Base-by-base conservation (phyloP, 2,113 vertebrate genomes). In the Larimichthys polyactis region DNA sequence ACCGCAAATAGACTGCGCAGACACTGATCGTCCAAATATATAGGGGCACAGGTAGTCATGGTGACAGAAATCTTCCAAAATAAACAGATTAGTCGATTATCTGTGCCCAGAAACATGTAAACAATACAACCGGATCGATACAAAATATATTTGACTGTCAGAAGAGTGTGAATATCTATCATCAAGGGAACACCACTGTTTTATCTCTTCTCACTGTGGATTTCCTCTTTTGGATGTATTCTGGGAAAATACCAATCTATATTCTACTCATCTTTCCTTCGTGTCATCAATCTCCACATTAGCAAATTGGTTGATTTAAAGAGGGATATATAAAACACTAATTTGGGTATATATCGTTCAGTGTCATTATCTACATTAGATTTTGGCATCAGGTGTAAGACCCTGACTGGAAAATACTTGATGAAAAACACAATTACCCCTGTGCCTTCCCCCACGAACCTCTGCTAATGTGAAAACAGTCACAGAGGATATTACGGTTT, bases 101-200 rank as follows among this genome's bases (percentile, higher is more conserved):
- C 87, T 88, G 60, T 95, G 89, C 92, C 90, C 85, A 88, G 92
- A 92, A 94, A 91, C 93, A 92, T 92, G 92, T 91, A 94, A 94
- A 91, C 91, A 93, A 94, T 93, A 91, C 93, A 94, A 84, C 64
- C 17, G 12, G 81, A 91, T 95, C 94, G 89, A 95, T 95, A 81
- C 91, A 94, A 95, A 96, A 67, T 68, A 86, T 89, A 87, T 96
- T 91, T 87, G 55, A 83, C 87, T 67, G 76, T 90, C 85, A 91
- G 87, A 74, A 59, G 79, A 84, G 87, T 89, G 84, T 83, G 81
- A 93, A 80, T 82, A 78, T 32, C 77, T 77, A 86, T 84, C 83
- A 81, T 74, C 84, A 71, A 74, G 92, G 92, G 92, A 90, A 72
- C 73, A 24, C 81, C 62, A 20, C 54, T 85, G 81, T 87, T 90